Evolutionary conservation across 2,797 vertebrate species (phyloP).

Genomic region (Hapalemur alaotrensis): DNA sequence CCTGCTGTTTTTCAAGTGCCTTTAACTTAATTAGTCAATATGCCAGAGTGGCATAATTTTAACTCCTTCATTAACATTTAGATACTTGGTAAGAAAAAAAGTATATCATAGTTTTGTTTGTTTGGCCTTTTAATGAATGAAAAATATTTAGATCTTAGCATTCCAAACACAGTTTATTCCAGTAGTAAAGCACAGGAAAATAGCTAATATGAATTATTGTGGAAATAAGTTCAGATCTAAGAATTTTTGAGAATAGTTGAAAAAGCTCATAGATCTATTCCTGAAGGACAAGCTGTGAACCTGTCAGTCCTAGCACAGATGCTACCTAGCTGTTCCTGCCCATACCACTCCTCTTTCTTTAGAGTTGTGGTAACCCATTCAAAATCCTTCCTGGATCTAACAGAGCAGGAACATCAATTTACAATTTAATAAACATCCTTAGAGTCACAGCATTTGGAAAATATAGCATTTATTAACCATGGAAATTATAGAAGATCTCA

Average conservation of each 20-base stretch:
- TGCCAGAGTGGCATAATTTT: background rate
- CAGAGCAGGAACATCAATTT: background rate
- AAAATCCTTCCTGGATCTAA: background rate
- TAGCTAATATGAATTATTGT: background rate
- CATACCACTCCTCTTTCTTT: background rate
- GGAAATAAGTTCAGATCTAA: background rate
- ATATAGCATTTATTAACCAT: background rate
- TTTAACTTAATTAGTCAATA: background rate
- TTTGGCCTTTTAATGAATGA: background rate
- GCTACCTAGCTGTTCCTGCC: background rate
- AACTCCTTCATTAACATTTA: conserved; percentile 15
- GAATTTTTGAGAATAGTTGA: background rate
- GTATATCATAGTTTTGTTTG: background rate
- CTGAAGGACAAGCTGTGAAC: background rate
- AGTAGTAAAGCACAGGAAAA: background rate
- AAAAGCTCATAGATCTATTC: background rate
- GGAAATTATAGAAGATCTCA: background rate
- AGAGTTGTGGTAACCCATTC: background rate
- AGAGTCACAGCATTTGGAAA: conserved; percentile 24
- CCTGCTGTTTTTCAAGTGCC: background rate
- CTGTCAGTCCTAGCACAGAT: background rate
- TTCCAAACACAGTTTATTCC: conserved; percentile 15
- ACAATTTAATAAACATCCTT: background rate
- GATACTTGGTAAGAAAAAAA: background rate
- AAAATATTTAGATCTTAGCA: background rate